Evolutionary conservation across 2,113 vertebrate species (phyloP).

Genomic region (Corythoichthys intestinalis): DNA sequence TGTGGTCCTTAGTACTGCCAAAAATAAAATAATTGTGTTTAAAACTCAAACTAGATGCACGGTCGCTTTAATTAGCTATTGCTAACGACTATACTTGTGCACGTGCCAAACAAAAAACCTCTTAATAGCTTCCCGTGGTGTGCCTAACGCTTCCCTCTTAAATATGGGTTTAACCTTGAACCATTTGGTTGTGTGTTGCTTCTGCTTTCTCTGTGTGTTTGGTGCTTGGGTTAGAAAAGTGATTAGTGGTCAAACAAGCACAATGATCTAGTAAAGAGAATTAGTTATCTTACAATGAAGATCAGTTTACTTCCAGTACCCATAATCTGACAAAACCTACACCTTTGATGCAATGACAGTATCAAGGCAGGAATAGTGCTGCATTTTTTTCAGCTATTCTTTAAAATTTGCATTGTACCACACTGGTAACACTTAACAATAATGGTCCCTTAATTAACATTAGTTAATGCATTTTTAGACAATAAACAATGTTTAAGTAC

Average conservation of each 20-base stretch:
- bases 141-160: conserved; percentile 41
- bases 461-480: too few species aligned
- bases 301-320: neutral
- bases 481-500: too few species aligned
- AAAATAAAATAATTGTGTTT: neutral
- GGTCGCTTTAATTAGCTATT: conserved; percentile 33
- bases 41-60: conserved; percentile 22
- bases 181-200: neutral
- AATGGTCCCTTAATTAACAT: too few species aligned
- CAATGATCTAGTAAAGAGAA: neutral
- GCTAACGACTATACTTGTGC: conserved; percentile 26
- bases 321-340: neutral
- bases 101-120: conserved; percentile 33
- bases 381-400: neutral
- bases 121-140: conserved; percentile 51
- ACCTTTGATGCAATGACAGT: neutral
- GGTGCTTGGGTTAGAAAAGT: conserved; percentile 7
- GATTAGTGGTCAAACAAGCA: neutral
- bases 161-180: conserved; percentile 33
- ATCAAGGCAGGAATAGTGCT: neutral
- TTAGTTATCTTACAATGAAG: neutral
- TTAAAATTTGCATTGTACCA: too few species aligned
- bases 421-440: too few species aligned
- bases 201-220: conserved; percentile 1
- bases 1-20: conserved; percentile 4